Evolutionary conservation across 2,888 invertebrate genomes (phyloP), one percentile per base, ranked within the genome.

Genomic region (Odontomyia ornata): DNA sequence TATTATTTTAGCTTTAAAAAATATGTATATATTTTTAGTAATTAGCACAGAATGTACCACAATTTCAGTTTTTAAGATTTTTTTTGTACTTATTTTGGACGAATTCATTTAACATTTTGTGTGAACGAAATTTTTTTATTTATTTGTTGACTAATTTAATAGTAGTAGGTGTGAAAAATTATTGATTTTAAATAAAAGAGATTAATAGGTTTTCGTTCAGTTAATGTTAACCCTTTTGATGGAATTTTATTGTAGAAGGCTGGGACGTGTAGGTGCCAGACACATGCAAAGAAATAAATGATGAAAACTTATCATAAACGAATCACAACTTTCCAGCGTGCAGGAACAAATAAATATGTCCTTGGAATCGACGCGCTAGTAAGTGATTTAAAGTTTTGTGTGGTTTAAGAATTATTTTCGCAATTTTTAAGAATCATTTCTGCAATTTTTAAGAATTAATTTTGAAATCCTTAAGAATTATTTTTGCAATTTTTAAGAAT

Each of bases 111-210:
- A 28, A 3, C 18, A 30, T 67, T 67, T 67, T 43, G 15, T 67
- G 67, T 67, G 67, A 67, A 67, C 67, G 67, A 67, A 67, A 67
- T 67, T 67, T 67, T 47, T 21, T 43, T 67, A 67, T 43, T 67
- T 43, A 9, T 43, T 18, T n/a, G 52, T 52, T 9, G 52, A 69
- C 36, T 36, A 18, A n/a, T 69, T 69, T 1, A 18, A 4, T 23
- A 46, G 47, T 3, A 36, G 13, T 52, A 60, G n/a, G 56, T 56
- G 18, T 56, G 18, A 56, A 60, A 60, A 60, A 13, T 9, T 13
- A 25, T 60, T 60, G 18, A 60, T 56, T 5, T 7, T 9, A 60
- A 60, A 21, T 13, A 21, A 5, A 7, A 11, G 25, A 2, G 18
- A 60, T 60, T 60, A 25, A n/a, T 60, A 4, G 25, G 15, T 21